Conservation (phyloP, 37 sponge, comb jelly and placozoan species). For the Aplysina aerophoba region DNA sequence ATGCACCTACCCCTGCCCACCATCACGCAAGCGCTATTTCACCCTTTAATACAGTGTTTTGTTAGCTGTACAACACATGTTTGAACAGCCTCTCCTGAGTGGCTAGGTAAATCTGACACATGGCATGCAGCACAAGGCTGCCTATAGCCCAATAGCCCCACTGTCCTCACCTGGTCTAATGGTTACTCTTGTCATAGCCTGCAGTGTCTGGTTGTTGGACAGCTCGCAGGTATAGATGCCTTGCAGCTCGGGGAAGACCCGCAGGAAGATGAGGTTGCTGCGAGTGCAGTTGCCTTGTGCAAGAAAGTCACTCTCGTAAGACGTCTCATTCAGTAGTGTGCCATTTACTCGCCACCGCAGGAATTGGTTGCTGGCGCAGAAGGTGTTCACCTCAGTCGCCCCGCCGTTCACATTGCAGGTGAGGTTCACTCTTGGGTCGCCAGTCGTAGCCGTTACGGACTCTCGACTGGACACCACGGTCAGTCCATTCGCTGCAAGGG, state of each 20-base stretch:
- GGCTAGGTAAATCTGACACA: no score
- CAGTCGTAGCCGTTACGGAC: neutral
- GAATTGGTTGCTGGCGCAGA: no score
- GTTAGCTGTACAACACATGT: no score
- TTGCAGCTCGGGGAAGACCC: neutral
- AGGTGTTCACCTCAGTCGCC: neutral
- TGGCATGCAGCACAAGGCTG: no score
- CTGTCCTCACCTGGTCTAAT: constrained; percentile 3
- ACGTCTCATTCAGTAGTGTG: neutral
- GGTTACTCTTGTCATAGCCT: neutral
- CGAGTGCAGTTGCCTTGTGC: no score
- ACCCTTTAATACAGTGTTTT: no score
- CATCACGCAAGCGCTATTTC: no score
- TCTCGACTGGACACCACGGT: neutral
- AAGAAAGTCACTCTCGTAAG: no score
- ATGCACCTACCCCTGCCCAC: no score
- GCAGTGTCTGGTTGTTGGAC: neutral
- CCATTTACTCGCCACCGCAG: neutral
- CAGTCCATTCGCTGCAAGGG: no score
- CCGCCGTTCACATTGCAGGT: neutral
- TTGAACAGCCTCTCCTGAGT: no score
- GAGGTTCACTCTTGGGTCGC: neutral
- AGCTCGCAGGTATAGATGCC: constrained; percentile 16
- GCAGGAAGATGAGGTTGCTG: neutral
- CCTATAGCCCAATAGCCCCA: no score